Evolutionary conservation across 2,797 vertebrate species (phyloP).

Genomic region (Sebastes ruberrimus): DNA sequence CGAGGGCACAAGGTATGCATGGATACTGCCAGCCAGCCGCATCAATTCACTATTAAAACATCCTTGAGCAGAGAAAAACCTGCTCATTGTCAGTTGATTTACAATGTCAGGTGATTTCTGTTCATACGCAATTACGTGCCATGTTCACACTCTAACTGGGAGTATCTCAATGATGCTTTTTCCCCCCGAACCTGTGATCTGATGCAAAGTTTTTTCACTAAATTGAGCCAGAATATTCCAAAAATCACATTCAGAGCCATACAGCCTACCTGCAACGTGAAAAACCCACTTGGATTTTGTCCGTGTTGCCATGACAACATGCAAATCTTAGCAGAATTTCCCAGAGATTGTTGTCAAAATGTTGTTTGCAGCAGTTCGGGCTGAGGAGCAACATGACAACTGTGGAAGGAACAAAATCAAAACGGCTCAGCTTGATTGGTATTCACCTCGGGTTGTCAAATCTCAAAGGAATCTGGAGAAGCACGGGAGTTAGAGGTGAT

Average conservation of each 20-base stretch:
- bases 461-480: not conserved
- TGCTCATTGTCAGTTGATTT: not conserved
- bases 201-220: not conserved
- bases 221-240: not conserved
- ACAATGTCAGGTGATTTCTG: not conserved
- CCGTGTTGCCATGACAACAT: conserved; percentile 43
- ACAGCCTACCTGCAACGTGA: conserved; percentile 3
- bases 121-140: not conserved
- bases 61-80: conserved; percentile 5
- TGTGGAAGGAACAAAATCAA: conserved; percentile 17
- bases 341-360: conserved; percentile 37
- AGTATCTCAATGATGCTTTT: not conserved
- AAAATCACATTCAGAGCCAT: not conserved
- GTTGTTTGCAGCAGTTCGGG: conserved; percentile 16
- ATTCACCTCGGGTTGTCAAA: not conserved
- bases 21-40: not conserved
- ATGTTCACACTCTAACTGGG: not conserved
- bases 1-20: not conserved
- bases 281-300: not conserved
- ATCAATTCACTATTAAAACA: conserved; percentile 15
- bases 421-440: conserved; percentile 34
- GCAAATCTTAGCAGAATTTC: conserved; percentile 32
- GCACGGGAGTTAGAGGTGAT: not conserved
- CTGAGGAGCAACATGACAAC: conserved; percentile 26
- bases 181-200: not conserved